These are phyloP conservation scores for Takifugu ocellatus DNA, from an alignment of 2,797 vertebrate species.

Conservation along the genomic window DNA sequence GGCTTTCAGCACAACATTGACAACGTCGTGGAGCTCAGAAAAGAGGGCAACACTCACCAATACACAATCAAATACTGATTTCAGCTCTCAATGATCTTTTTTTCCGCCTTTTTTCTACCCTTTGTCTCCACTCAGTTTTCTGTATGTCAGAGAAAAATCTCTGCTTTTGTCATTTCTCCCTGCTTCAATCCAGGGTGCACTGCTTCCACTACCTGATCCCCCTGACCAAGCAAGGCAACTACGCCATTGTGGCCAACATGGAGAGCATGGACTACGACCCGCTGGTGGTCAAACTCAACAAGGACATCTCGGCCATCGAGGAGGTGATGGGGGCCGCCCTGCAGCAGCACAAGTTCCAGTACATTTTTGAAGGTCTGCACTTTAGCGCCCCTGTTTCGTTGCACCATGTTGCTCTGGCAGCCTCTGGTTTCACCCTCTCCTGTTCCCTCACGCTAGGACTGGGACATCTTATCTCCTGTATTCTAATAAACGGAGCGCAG, in stretches of 20 bases:
- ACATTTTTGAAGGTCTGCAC: constrained; percentile 93
- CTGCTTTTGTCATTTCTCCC: background rate
- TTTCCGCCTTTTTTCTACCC: too few relatives aligned
- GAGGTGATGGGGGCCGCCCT: constrained; percentile 92
- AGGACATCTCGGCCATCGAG: constrained; percentile 95
- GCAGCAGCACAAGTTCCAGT: constrained; percentile 98
- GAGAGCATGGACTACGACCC: constrained; percentile 99
- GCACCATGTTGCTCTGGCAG: background rate
- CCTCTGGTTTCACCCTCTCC: background rate
- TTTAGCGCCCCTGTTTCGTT: background rate
- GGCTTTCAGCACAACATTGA: too few relatives aligned
- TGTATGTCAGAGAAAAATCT: background rate
- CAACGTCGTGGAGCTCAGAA: too few relatives aligned
- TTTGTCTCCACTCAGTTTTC: too few relatives aligned
- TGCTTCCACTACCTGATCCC: constrained; percentile 98
- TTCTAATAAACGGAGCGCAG: constrained; percentile 95
- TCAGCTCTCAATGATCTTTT: too few relatives aligned
- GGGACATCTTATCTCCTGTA: constrained; percentile 96
- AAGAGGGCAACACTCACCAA: too few relatives aligned
- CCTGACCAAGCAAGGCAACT: constrained; percentile 94
- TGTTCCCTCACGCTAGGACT: constrained; percentile 74
- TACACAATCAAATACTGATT: too few relatives aligned
- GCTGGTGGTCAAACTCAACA: constrained; percentile 93
- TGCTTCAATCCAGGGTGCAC: constrained; percentile 83
- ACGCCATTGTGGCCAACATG: constrained; percentile 96